Percentiles rank a stretch among this genome's conserved stretches.
These are phyloP conservation scores for Aulostomus chinensis DNA, from an alignment of 2,797 vertebrate genomes.

Conservation along the genomic window DNA sequence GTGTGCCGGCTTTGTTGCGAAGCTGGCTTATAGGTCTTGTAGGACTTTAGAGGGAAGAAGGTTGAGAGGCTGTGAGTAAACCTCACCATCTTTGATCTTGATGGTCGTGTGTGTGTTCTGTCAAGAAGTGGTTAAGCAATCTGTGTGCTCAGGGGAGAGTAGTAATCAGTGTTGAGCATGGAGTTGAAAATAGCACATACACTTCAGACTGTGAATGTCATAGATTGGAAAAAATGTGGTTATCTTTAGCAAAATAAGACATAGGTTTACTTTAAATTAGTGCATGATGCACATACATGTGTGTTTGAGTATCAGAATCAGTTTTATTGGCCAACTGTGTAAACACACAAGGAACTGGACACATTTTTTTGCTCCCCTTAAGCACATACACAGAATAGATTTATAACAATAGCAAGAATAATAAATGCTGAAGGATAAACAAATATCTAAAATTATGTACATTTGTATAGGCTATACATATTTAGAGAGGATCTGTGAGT, in stretches of 20 bases:
- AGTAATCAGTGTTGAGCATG: neutral
- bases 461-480: no score
- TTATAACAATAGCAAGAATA: no score
- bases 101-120: conserved; percentile 9
- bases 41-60: neutral
- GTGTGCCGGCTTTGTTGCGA: conserved; percentile 38
- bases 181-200: conserved; percentile 2
- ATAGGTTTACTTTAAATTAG: neutral
- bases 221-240: conserved; percentile 1
- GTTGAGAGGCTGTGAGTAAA: conserved; percentile 17
- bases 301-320: conserved; percentile 8
- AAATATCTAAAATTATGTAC: no score
- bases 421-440: no score
- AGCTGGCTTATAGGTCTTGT: conserved; percentile 6
- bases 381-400: no score
- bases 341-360: no score
- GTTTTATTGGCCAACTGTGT: no score
- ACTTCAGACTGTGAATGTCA: conserved; percentile 5
- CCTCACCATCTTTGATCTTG: conserved; percentile 2
- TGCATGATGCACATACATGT: conserved; percentile 2
- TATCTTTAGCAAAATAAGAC: no score
- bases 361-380: no score
- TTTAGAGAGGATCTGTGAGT: no score
- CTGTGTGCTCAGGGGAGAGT: neutral
- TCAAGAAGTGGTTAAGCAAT: neutral